Evolutionary conservation across 2,797 vertebrate species (phyloP).

Genomic region (Loris lydekkerianus): DNA sequence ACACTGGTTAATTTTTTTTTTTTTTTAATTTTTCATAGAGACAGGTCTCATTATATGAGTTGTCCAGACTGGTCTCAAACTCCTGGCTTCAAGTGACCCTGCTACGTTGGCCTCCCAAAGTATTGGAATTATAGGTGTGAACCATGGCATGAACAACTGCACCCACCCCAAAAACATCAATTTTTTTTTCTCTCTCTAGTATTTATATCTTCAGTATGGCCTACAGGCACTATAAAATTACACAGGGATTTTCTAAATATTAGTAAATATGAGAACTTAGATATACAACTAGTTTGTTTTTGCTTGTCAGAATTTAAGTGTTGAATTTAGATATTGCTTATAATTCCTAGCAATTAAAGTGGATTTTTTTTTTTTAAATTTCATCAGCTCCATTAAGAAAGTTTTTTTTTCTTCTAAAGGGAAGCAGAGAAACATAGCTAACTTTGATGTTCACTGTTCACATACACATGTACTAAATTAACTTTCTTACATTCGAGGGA

Average conservation of each 20-base stretch:
- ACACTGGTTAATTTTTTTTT: not conserved
- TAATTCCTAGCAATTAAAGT: not conserved
- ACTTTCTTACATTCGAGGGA: slow-evolving; percentile 3
- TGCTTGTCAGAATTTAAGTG: slow-evolving; percentile 25
- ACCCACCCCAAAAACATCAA: not conserved
- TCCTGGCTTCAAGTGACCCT: not conserved
- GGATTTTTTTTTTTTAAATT: slow-evolving; percentile 53
- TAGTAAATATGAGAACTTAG: not conserved
- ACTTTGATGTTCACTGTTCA: not conserved
- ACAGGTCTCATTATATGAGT: no score
- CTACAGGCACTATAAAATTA: not conserved
- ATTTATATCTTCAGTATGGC: not conserved
- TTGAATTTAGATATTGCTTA: slow-evolving; percentile 7
- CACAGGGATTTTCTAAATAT: slow-evolving; percentile 20
- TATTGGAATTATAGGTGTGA: not conserved
- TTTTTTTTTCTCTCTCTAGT: not conserved
- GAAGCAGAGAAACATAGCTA: slow-evolving; percentile 55
- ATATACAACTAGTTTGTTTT: slow-evolving; percentile 33
- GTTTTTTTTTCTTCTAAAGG: slow-evolving; percentile 11
- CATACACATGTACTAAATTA: not conserved
- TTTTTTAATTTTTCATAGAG: not conserved
- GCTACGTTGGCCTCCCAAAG: not conserved
- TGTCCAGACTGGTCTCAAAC: not conserved
- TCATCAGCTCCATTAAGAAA: slow-evolving; percentile 32
- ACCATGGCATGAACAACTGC: not conserved